Conservation (phyloP, 1,140 invertebrate genomes). For the Drosophila persimilis region DNA sequence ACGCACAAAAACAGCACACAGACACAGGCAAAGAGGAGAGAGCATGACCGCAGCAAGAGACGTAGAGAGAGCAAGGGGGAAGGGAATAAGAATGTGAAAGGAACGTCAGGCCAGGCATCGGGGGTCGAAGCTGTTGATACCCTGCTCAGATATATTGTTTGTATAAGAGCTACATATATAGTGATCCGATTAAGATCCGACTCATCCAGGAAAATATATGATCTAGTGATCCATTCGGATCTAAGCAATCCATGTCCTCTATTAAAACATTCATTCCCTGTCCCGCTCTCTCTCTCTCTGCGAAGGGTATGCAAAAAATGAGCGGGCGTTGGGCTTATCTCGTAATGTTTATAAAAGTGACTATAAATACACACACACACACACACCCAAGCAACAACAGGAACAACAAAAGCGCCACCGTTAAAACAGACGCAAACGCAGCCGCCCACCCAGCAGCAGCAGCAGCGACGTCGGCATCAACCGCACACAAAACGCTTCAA, state of each 20-base stretch:
- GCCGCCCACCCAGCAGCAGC: constrained; percentile 56
- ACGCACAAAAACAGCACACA: constrained; percentile 8
- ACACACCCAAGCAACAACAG: constrained; percentile 36
- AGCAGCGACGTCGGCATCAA: constrained; percentile 19
- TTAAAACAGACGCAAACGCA: constrained; percentile 29
- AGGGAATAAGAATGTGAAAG: constrained; percentile 1
- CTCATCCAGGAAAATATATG: too few relatives aligned
- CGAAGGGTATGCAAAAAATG: constrained; percentile 8
- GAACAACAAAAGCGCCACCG: constrained; percentile 35
- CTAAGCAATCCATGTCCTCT: too few relatives aligned
- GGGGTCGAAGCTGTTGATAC: constrained; percentile 1
- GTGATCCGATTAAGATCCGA: too few relatives aligned
- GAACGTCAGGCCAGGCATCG: too few relatives aligned
- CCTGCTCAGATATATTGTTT: neutral
- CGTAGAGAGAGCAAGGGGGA: too few relatives aligned
- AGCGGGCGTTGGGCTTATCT: constrained; percentile 66
- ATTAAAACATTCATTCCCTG: too few relatives aligned
- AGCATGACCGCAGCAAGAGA: neutral
- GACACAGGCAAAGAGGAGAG: neutral
- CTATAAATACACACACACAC: constrained; percentile 69
- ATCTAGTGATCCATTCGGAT: neutral
- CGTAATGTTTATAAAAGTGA: constrained; percentile 74
- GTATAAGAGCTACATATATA: too few relatives aligned
- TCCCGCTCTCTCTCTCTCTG: too few relatives aligned
- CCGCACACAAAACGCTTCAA: constrained; percentile 46